phyloP scores from a whole-genome alignment of 2,888 invertebrate species.

The Alentia gelatinosa region DNA sequence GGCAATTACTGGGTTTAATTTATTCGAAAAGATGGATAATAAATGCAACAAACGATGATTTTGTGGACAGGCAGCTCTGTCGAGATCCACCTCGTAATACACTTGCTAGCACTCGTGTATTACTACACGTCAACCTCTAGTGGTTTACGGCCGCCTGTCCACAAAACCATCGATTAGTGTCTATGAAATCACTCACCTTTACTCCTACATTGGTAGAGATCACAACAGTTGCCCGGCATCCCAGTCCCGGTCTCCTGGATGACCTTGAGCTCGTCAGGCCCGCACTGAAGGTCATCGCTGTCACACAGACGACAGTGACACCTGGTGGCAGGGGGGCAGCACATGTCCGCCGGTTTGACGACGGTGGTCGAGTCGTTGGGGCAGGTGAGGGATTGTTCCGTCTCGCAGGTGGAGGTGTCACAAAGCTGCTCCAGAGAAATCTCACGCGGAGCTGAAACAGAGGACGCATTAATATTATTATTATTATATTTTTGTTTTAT shows the following conservation, averaged over 20 bases:
- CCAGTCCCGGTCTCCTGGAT: background rate
- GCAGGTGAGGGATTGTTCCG: background rate
- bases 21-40: no score
- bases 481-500: no score
- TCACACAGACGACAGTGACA: slow-evolving; percentile 4
- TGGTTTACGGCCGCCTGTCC: no score
- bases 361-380: background rate
- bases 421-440: slow-evolving; percentile 7
- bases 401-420: background rate
- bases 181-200: background rate
- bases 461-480: no score
- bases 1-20: no score
- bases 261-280: background rate
- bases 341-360: background rate
- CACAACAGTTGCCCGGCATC: slow-evolving; percentile 3
- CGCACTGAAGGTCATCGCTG: background rate
- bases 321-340: background rate
- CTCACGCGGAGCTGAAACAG: background rate
- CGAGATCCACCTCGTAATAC: no score
- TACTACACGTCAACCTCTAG: no score
- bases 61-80: no score
- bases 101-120: no score
- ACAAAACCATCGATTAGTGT: no score
- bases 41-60: no score
- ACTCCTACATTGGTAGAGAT: background rate